These are phyloP conservation scores for Tetraneura akinire DNA, from an alignment of 1,140 invertebrate species.

Conservation along the genomic window DNA sequence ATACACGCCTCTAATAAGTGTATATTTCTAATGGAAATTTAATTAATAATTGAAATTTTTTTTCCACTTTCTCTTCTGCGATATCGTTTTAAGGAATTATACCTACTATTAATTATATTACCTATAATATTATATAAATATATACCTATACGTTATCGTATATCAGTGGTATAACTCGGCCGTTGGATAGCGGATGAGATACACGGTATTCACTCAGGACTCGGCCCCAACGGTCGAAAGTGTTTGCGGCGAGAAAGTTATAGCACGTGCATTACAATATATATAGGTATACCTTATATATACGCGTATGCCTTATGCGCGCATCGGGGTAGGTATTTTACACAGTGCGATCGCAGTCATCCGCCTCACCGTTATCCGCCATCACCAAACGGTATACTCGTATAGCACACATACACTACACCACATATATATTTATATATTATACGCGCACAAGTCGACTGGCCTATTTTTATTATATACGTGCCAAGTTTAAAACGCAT, in stretches of 20 bases:
- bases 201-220: not conserved
- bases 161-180: not conserved
- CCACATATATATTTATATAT: no score
- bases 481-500: slow-evolving; percentile 17
- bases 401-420: not conserved
- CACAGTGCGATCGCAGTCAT: not conserved
- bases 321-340: not conserved
- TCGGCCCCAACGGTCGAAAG: not conserved
- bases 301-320: not conserved
- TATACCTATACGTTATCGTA: no score
- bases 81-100: no score
- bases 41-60: no score
- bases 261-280: slow-evolving; percentile 10
- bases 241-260: accelerated
- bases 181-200: not conserved
- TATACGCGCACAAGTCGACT: not conserved
- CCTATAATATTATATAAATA: no score
- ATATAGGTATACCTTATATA: no score
- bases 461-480: slow-evolving; percentile 29
- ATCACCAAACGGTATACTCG: not conserved
- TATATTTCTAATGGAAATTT: no score
- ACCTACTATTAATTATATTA: no score
- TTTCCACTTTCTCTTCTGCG: no score
- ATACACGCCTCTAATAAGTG: no score
- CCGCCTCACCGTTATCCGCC: not conserved